Evolutionary conservation across 2,888 invertebrate species (phyloP), one percentile per base, ranked within the genome.

Genomic region (Andricus curvator): DNA sequence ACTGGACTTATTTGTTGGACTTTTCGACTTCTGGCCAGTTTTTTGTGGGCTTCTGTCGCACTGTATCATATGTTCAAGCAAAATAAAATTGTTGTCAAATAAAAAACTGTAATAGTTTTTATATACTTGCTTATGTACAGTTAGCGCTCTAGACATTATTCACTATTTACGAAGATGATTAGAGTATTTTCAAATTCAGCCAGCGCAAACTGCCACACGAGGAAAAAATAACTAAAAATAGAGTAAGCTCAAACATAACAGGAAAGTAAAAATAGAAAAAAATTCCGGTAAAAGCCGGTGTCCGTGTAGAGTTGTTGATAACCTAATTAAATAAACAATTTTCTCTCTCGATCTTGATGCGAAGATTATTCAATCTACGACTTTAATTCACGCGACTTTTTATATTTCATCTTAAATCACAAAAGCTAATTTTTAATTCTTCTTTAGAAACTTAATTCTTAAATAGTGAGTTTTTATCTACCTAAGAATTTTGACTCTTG

Each of bases 101-200:
- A 37, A 37, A 37, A 8, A 37, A 33, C 33, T 8, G 1, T 9
- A 37, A 9, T 37, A 37, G 37, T 37, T 8, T 37, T 37, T 37
- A 8, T 37, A 37, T 37, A 37, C 37, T 8, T 37, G 4, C 22
- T 22, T 22, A 4, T 60, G 22, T 60, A 22, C n/a, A 66, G 44
- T 2, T 62, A 41, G 41, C 29, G 13, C 15, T 25, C 8, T 3
- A 62, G 25, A 25, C 13, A 68, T 37, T 64, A 8, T 13, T 17
- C 64, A 4, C 66, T 56, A 1, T 78, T 70, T 70, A 22, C 11
- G 20, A 68, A 44, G 25, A 60, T 41, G 1, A 76, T 56, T 79
- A 22, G n/a, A 15, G 29, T 15, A 62, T 13, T 67, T 13, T 25
- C 51, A 66, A 78, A 78, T 78, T 78, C 22, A 51, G n/a, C 4